Base-by-base conservation (phyloP, 2,113 vertebrate genomes). In the Sinosuthora webbiana region DNA sequence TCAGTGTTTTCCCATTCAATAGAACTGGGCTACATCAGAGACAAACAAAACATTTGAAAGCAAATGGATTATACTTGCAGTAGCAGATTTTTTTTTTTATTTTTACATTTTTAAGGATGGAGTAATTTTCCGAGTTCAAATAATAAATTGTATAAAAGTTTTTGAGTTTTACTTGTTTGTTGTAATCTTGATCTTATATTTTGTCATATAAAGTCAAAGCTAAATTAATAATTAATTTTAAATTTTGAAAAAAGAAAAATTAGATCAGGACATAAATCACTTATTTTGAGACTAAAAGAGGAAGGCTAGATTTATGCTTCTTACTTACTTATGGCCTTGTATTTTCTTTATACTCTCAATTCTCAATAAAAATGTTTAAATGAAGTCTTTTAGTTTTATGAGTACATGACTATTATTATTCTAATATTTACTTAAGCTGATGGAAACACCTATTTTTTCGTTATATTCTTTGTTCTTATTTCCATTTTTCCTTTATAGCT, bases 361-460 rank as follows among this genome's bases (percentile, higher is more conserved):
- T 87, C 10, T 63, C 25, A 44, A 24, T n/a, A 70, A 87, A 76
- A 42, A 9, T 10, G 0, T 39, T 88, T 68, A 33, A 62, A 63
- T 67, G 59, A 60, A 67, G 16, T 3, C 9, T 65, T 80, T 67
- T 49, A 37, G 6, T 8, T 90, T 88, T 79, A 41, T 47, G 15
- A n/a, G 15, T 41, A 49, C 3, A 11, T 52, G 6, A n/a, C 8
- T 25, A 18, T 7, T 33, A 4, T 68, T 52, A n/a, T 55, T 52
- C 8, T 65, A 70, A 49, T 62, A 67, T 62, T 62, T 69, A n/a
- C 14, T 45, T 55, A 41, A 8, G 6, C 0, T 33, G 17, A 52
- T 35, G 2, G 7, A 50, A 65, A 83, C 33, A 5, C 0, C 0
- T 23, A 3, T 15, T 55, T 64, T 86, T 50, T 35, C 2, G 28